phyloP scores from a whole-genome alignment of 1,140 invertebrate genomes.

The Ceratosolen fusciceps region DNA sequence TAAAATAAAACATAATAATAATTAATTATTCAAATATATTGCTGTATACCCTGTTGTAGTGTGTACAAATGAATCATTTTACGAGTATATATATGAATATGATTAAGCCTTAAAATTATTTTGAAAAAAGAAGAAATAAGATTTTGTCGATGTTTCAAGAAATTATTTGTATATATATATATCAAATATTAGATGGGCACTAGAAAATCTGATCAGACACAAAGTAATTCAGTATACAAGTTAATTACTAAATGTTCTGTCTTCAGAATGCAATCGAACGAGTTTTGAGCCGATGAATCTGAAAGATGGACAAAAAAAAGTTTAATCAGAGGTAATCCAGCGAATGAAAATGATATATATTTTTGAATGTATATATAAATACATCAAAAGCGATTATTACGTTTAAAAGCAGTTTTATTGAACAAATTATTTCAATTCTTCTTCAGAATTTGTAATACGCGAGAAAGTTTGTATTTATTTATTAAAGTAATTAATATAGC shows the following conservation, averaged over 20 bases:
- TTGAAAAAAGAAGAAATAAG: too few species aligned
- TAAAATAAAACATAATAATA: too few species aligned
- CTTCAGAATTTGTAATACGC: background rate
- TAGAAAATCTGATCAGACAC: slow-evolving; percentile 29
- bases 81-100: too few species aligned
- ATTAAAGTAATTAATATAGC: background rate
- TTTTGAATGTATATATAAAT: slow-evolving; percentile 7
- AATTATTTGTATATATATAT: too few species aligned
- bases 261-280: slow-evolving; percentile 38
- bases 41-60: too few species aligned
- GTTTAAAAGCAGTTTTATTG: background rate
- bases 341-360: slow-evolving; percentile 39
- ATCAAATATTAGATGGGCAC: background rate
- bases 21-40: too few species aligned
- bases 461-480: background rate
- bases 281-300: slow-evolving; percentile 6
- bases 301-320: slow-evolving; percentile 39
- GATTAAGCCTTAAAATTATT: too few species aligned
- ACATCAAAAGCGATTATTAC: slow-evolving; percentile 11
- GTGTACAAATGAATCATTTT: too few species aligned
- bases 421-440: slow-evolving; percentile 6
- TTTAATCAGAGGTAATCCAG: slow-evolving; percentile 13
- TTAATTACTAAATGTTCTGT: slow-evolving; percentile 31
- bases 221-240: background rate
- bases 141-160: too few species aligned